Percentiles rank a stretch among this genome's conserved stretches.
These are phyloP conservation scores for Melanogrammus aeglefinus DNA, from an alignment of 2,797 vertebrate genomes.

Conservation along the genomic window DNA sequence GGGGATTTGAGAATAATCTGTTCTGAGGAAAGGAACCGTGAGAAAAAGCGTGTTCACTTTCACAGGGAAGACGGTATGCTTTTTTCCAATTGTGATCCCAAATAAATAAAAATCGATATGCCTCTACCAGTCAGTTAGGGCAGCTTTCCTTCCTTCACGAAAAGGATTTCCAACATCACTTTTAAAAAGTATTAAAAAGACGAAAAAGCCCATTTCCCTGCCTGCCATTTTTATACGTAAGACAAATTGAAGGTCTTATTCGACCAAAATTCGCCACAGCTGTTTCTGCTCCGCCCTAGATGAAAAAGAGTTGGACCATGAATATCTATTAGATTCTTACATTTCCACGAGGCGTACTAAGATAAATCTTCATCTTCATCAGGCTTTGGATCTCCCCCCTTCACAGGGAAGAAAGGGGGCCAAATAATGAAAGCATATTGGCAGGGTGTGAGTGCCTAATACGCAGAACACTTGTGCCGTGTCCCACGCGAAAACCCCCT, in stretches of 20 bases:
- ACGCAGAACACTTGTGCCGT: constrained; percentile 36
- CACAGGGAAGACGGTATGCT: not conserved
- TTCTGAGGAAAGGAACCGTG: not conserved
- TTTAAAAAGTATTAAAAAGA: not conserved
- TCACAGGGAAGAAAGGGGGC: constrained; percentile 39
- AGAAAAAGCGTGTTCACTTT: not conserved
- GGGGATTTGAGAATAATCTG: not conserved
- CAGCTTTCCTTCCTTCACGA: not conserved
- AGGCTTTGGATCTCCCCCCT: constrained; percentile 44
- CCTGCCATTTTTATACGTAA: constrained; percentile 31
- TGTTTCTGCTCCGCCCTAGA: constrained; percentile 57
- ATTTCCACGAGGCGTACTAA: constrained; percentile 45
- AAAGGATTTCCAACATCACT: not conserved
- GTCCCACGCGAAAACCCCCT: not conserved
- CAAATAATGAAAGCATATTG: constrained; percentile 51
- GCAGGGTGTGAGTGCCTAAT: constrained; percentile 45
- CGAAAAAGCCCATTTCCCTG: not conserved
- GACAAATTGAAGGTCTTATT: constrained; percentile 64
- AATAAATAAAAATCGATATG: not conserved
- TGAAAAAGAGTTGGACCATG: constrained; percentile 73
- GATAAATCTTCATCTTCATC: constrained; percentile 65
- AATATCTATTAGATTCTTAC: constrained; percentile 70
- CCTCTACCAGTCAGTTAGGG: not conserved
- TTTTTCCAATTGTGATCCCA: not conserved
- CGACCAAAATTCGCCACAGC: constrained; percentile 54